phyloP scores from a whole-genome alignment of 1,140 invertebrate genomes.

The Drosophila punjabiensis region DNA sequence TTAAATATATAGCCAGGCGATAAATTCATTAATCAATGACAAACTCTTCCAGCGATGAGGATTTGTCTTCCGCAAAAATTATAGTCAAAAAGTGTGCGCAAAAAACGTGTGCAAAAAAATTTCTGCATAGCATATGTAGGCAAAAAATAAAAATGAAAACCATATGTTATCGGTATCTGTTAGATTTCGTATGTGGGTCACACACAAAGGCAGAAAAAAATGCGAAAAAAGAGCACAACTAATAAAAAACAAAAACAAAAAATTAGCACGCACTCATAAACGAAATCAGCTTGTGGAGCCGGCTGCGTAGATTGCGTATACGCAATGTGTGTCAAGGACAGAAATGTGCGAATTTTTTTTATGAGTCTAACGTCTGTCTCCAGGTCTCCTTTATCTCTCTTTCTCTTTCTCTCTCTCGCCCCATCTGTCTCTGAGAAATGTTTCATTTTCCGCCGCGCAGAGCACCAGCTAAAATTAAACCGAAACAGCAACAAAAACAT shows the following conservation, averaged over 20 bases:
- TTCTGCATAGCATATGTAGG: conserved; percentile 6
- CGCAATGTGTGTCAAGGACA: conserved; percentile 85
- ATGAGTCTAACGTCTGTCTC: conserved; percentile 1
- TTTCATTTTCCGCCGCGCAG: conserved; percentile 52
- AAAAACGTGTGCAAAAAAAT: conserved; percentile 9
- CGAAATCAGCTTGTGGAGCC: conserved; percentile 37
- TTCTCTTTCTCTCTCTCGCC: conserved; percentile 7
- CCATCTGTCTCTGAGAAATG: conserved; percentile 49
- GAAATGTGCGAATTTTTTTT: conserved; percentile 84
- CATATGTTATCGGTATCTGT: conserved; percentile 74
- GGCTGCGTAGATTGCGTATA: conserved; percentile 80
- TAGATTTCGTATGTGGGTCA: conserved; percentile 76
- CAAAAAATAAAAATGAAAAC: conserved; percentile 36
- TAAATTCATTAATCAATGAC: conserved; percentile 50
- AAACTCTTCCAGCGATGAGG: conserved; percentile 20
- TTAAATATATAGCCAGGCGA: conserved; percentile 12
- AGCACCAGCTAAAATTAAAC: conserved; percentile 71
- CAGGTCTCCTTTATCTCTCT: conserved; percentile 17
- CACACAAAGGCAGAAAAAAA: conserved; percentile 32
- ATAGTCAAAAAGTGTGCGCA: background rate
- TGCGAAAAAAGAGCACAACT: conserved; percentile 17
- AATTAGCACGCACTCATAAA: conserved; percentile 70
- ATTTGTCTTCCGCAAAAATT: conserved; percentile 39
- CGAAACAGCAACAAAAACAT: conserved; percentile 18
- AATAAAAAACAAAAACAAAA: conserved; percentile 12